Base-by-base conservation (phyloP, 2,888 invertebrate genomes). In the Enchytraeus crypticus region DNA sequence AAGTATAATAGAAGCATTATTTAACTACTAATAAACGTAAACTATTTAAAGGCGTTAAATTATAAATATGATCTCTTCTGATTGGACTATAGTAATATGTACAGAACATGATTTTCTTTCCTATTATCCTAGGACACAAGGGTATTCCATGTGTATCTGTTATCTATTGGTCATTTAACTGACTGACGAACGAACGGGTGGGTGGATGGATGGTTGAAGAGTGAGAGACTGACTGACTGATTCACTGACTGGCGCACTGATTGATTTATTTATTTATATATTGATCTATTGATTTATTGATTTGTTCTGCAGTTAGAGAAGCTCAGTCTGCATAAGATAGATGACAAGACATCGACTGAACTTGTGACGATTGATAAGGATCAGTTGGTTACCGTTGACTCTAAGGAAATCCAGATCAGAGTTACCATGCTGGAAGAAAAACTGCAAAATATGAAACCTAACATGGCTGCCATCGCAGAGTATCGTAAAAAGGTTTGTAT, bases 381-480 rank as follows among this genome's bases (percentile, higher is more conserved):
- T 27, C 32, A 62, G 27, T 49, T 66, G 32, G 43, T 18, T 3
- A 33, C 43, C 26, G 18, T 60, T 23, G 51, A 26, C 11, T 5
- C 61, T 2, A 63, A 64, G 45, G 57, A 57, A 14, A 66, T 62
- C 33, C 34, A 30, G 1, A 34, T 34, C 38, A 82, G 83, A 45
- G 86, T 87, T 67, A 88, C 89, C 0, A 87, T 89, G 70, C 74
- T 89, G 38, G 85, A 86, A 63, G 79, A 80, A 57, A 73, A 77
- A 61, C 68, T 81, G 27, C 70, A 72, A 2, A 71, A 75, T 55
- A 74, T 79, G 72, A 80, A 78, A 64, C 81, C 82, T 8, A 81
- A 83, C 70, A 75, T 82, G 74, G 78, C 79, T 51, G 85, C 88
- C 66, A 87, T 89, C 74, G 82, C 85, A 74, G 88, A 88, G 76